Conservation (phyloP, 2,113 vertebrate genomes). For the Eublepharis macularius region DNA sequence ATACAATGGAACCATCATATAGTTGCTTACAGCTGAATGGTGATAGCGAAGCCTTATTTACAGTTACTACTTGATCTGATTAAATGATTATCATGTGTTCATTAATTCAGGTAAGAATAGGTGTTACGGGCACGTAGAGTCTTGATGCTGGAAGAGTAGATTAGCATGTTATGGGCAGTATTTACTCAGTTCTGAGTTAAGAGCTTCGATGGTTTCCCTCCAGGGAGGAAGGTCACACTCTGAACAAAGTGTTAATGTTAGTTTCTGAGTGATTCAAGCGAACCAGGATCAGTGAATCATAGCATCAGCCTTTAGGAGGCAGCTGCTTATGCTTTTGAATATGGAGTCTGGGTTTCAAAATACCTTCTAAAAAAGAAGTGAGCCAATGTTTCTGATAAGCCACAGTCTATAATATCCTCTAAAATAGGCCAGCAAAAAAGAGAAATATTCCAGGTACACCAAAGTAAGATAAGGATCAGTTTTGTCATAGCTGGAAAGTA, state of each 20-base stretch:
- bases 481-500: neutral
- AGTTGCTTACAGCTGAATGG: neutral
- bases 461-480: neutral
- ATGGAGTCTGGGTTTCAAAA: neutral
- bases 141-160: neutral
- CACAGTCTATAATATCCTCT: neutral
- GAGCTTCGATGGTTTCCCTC: neutral
- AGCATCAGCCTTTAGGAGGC: neutral
- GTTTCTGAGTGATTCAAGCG: neutral
- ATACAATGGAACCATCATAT: neutral
- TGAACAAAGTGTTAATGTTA: neutral
- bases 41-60: neutral
- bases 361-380: neutral
- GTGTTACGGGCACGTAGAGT: neutral
- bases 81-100: neutral
- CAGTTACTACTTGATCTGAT: neutral
- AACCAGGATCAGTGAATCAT: neutral
- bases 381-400: neutral
- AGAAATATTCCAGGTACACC: neutral
- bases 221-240: neutral
- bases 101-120: neutral
- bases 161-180: neutral
- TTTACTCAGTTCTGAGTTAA: neutral
- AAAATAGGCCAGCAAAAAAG: neutral
- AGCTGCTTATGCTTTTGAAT: neutral